A percentile compares a stretch with the other conserved stretches of the same genome.
Evolutionary conservation across 2,888 invertebrate genomes (phyloP).

Genomic region (Stomorhina lunata): DNA sequence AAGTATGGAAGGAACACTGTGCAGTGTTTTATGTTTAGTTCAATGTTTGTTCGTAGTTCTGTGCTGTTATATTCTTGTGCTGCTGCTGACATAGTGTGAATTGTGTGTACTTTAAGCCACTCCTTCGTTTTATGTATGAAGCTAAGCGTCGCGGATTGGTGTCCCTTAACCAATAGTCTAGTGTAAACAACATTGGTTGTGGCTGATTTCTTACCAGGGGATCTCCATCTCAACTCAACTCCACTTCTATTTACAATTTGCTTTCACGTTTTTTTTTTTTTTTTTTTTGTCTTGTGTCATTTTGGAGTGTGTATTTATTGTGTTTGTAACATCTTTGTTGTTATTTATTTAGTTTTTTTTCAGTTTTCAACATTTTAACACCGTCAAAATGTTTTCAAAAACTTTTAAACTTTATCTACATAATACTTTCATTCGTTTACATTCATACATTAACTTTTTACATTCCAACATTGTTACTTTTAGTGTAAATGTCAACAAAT

Average conservation of each 20-base stretch:
- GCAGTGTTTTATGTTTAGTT: too few relatives aligned
- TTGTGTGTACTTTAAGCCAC: constrained; percentile 80
- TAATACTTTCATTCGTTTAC: too few relatives aligned
- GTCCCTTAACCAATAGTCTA: constrained; percentile 79
- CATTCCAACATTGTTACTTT: background rate
- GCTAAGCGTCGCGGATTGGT: constrained; percentile 77
- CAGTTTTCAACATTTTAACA: constrained; percentile 28
- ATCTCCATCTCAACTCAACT: constrained; percentile 1
- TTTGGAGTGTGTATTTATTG: constrained; percentile 47
- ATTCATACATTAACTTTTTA: too few relatives aligned
- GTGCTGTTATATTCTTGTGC: constrained; percentile 42
- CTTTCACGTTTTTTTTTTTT: constrained; percentile 1
- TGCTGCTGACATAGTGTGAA: constrained; percentile 75
- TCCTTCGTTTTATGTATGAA: constrained; percentile 74
- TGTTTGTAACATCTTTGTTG: constrained; percentile 42
- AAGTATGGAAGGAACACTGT: too few relatives aligned
- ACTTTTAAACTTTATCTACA: background rate
- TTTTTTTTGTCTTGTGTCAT: constrained; percentile 22
- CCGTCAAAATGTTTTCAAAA: constrained; percentile 30
- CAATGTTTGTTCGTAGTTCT: too few relatives aligned
- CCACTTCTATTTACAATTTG: constrained; percentile 34
- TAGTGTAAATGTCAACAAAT: background rate
- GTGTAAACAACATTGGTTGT: constrained; percentile 75
- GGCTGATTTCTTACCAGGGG: constrained; percentile 49
- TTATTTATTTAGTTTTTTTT: background rate